Evolutionary conservation across 2,797 vertebrate genomes (phyloP), one percentile per base, ranked within the genome.

Genomic region (Sebastes nivosus): DNA sequence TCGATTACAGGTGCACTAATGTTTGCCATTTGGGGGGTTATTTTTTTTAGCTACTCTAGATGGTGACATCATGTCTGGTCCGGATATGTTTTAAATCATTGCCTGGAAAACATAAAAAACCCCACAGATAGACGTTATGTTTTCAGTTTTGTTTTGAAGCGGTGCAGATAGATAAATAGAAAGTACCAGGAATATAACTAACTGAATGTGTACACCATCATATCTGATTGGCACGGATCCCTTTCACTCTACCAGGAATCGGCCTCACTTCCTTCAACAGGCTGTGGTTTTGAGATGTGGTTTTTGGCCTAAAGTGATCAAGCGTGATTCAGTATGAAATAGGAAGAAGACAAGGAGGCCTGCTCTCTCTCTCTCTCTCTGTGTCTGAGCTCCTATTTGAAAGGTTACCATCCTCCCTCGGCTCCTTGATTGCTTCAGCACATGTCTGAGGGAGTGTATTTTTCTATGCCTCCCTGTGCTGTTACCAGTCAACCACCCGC

Each of bases 381-480:
- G 50, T 14, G 57, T 79, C 76, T 80, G 7, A 77, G 70, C 42
- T 88, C 25, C 30, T 60, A 76, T 91, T 89, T 93, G 86, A 94
- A 90, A 78, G 74, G 67, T 82, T 89, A 76, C 76, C 85, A 82
- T 85, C 85, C 74, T 90, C 79, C 75, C 73, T 74, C 61, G 1
- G 46, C 50, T 86, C 84, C 72, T 25, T 88, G 84, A 95, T 94
- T 77, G 76, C 80, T 94, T 81, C 75, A 90, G 76, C 94, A 94
- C 90, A 94, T 95, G 91, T 88, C 76, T 46, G 73, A 85, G 75
- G 85, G 89, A 89, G 81, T 79, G 77, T 88, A 24, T 88, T 92
- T 88, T 90, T 86, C 69, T 79, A 72, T 72, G 75, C 77, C 86
- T 87, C 82, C 83, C 68, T 25, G 24, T 60, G 81, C 79, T 68